These are phyloP conservation scores for Poecilus cupreus DNA, from an alignment of 2,888 invertebrate genomes.

Conservation along the genomic window DNA sequence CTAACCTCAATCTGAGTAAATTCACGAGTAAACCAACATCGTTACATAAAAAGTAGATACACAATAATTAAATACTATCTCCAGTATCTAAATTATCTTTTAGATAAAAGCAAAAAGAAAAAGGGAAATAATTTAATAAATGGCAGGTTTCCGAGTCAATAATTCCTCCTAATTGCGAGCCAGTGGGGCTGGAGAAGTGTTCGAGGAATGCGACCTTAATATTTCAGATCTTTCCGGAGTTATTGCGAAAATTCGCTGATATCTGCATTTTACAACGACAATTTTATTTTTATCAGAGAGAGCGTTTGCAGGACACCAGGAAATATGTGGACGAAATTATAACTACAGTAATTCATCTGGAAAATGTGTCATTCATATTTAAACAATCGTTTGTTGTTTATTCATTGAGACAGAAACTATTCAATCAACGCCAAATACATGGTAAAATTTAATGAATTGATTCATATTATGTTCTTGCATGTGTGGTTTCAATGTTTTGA, in stretches of 20 bases:
- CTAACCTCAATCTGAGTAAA: not conserved
- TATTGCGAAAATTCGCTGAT: not conserved
- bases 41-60: not conserved
- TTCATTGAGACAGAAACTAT: no score
- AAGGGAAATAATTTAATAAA: conserved; percentile 26
- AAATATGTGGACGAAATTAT: no score
- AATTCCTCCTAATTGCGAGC: not conserved
- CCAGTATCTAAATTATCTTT: conserved; percentile 12
- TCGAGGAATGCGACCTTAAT: not conserved
- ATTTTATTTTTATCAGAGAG: not conserved
- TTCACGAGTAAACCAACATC: not conserved
- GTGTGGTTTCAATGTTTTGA: no score
- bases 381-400: no score
- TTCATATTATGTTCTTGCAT: no score
- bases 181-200: not conserved
- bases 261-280: not conserved
- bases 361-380: no score
- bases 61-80: conserved; percentile 23
- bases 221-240: not conserved
- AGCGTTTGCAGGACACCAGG: no score
- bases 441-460: no score
- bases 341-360: no score
- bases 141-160: conserved; percentile 19
- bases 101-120: not conserved
- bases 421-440: no score